Percentiles rank a stretch among this genome's conserved stretches.
These are phyloP conservation scores for Corynorhinus townsendii DNA, from an alignment of 2,113 vertebrate species.

Conservation along the genomic window DNA sequence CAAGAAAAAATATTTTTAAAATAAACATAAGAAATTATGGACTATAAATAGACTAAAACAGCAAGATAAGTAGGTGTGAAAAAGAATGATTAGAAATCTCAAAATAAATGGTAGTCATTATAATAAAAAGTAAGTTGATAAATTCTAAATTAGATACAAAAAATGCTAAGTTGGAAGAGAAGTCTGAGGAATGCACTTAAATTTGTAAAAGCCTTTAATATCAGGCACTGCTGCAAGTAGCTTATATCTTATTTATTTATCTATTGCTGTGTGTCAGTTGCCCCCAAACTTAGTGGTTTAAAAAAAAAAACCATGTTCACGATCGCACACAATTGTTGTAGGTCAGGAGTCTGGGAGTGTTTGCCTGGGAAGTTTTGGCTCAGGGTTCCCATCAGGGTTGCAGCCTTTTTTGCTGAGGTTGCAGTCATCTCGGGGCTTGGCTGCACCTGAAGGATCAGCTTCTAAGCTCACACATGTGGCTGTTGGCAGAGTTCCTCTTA, in stretches of 20 bases:
- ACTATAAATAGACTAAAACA: not conserved
- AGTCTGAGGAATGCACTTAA: not conserved
- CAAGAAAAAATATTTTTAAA: not conserved
- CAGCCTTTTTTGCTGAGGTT: not conserved
- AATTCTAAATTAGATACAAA: not conserved
- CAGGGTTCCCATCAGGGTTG: not conserved
- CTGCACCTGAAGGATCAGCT: not conserved
- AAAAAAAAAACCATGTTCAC: not conserved
- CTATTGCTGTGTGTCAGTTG: not conserved
- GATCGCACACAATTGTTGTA: not conserved
- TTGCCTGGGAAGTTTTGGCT: not conserved
- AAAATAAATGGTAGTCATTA: not conserved
- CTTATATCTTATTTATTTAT: not conserved
- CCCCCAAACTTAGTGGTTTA: not conserved
- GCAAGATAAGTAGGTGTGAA: not conserved
- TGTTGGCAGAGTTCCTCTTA: not conserved
- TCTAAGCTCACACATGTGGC: not conserved
- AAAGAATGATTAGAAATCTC: slow-evolving; percentile 4
- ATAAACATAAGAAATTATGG: not conserved
- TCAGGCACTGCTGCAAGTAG: not conserved
- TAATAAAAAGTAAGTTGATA: not conserved
- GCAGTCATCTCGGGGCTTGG: not conserved
- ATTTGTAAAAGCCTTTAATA: not conserved
- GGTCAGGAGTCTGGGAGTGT: not conserved
- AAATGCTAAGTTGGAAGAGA: not conserved